phyloP scores from a whole-genome alignment of 2,797 vertebrate species.

The Hippopotamyrus pictus region DNA sequence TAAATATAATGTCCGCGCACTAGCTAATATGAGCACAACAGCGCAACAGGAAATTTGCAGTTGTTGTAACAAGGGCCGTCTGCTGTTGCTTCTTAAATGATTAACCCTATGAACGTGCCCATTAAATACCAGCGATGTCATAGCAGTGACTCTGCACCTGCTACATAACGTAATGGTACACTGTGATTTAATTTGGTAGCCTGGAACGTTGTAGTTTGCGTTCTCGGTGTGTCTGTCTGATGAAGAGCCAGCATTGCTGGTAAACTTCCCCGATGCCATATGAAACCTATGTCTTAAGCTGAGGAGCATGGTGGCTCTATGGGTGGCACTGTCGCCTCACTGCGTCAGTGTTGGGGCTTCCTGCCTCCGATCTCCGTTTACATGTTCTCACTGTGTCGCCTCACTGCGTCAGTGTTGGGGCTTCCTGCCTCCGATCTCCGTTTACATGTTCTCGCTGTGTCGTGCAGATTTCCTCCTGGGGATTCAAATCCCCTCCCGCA shows the following conservation, averaged over 20 bases:
- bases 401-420: neutral
- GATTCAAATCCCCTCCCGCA: neutral
- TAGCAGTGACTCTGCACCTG: neutral
- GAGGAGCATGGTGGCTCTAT: neutral
- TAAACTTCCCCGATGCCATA: neutral
- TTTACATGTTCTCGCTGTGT: neutral
- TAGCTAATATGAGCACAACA: neutral
- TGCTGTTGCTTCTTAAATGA: neutral
- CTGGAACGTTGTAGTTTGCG: accelerated
- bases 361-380: neutral
- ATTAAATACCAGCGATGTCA: neutral
- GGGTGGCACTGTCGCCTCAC: neutral
- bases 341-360: neutral
- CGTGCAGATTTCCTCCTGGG: neutral
- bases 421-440: neutral
- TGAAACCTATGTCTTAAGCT: neutral
- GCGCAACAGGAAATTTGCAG: neutral
- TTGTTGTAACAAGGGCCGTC: neutral
- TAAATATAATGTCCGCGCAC: neutral
- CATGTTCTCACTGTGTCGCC: neutral
- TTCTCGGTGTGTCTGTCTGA: neutral
- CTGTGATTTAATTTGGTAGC: neutral
- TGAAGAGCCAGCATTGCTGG: neutral
- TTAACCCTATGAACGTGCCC: neutral
- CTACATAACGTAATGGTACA: neutral